These are phyloP conservation scores for Nemopilema nomurai DNA, from an alignment of 30 jellyfish, hydroid and myxozoan species.

Conservation along the genomic window DNA sequence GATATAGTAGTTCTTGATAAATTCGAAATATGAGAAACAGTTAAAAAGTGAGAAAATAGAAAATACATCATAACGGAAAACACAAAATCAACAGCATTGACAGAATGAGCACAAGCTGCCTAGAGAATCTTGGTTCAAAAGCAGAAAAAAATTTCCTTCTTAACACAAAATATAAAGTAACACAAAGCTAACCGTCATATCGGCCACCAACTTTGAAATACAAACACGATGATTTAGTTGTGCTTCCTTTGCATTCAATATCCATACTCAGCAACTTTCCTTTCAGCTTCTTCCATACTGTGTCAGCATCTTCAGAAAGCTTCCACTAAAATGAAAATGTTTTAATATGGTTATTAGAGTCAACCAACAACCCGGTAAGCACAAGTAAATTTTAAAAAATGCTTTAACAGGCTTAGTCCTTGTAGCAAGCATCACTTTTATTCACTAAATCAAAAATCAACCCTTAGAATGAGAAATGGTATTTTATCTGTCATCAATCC, in stretches of 20 bases:
- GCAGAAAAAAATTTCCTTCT: no score
- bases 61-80: no score
- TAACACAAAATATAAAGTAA: not conserved
- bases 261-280: constrained; percentile 47
- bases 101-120: no score
- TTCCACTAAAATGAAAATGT: constrained; percentile 1
- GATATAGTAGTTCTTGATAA: not conserved
- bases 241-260: constrained; percentile 8
- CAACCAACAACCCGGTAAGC: not conserved
- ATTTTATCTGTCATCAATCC: no score
- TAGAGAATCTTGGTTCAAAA: no score
- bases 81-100: no score
- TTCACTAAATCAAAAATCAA: no score
- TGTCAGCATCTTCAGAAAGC: not conserved
- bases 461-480: no score
- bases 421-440: no score
- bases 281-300: constrained; percentile 21
- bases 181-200: constrained; percentile 29
- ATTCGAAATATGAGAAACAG: no score
- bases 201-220: constrained; percentile 53
- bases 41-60: no score
- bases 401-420: no score
- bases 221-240: not conserved
- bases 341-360: not conserved
- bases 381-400: not conserved